These are phyloP conservation scores for Bombus haemorrhoidalis DNA, from an alignment of 1,140 invertebrate species.

Conservation along the genomic window DNA sequence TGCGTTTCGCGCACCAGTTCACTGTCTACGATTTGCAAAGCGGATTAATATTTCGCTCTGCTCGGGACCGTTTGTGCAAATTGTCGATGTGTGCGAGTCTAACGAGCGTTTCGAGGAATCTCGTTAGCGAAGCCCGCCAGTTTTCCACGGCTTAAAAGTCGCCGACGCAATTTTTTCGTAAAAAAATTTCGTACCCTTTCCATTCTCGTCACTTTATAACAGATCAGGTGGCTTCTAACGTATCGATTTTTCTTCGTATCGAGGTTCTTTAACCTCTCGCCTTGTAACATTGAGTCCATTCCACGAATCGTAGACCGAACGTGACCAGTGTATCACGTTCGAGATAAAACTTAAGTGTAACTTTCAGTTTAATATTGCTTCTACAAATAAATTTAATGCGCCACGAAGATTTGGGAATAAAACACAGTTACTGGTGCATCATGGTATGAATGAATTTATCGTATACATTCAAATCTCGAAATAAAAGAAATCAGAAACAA, in stretches of 20 bases:
- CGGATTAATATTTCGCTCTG: constrained; percentile 33
- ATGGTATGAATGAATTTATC: no score
- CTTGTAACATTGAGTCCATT: not conserved
- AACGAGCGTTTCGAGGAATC: constrained; percentile 16
- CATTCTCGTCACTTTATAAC: no score
- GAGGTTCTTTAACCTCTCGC: not conserved
- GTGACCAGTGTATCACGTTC: not conserved
- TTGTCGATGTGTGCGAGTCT: constrained; percentile 8
- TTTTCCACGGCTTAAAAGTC: not conserved
- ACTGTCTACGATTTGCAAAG: not conserved
- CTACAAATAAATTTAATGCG: no score
- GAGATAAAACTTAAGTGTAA: not conserved
- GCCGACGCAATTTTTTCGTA: constrained; percentile 6
- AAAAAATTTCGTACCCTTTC: not conserved
- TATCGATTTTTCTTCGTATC: constrained; percentile 8
- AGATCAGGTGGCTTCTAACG: not conserved
- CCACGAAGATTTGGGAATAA: no score
- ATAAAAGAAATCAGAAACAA: no score
- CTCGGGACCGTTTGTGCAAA: not conserved
- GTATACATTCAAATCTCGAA: no score
- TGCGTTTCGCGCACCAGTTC: constrained; percentile 7
- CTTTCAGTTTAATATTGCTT: not conserved
- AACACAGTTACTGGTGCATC: no score
- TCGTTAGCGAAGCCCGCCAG: not conserved
- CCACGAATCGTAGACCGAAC: not conserved